Percentiles rank a stretch among this genome's conserved stretches.
Conservation (phyloP, 37 sponge, comb jelly and placozoan genomes). For the Halichondria panicea region DNA sequence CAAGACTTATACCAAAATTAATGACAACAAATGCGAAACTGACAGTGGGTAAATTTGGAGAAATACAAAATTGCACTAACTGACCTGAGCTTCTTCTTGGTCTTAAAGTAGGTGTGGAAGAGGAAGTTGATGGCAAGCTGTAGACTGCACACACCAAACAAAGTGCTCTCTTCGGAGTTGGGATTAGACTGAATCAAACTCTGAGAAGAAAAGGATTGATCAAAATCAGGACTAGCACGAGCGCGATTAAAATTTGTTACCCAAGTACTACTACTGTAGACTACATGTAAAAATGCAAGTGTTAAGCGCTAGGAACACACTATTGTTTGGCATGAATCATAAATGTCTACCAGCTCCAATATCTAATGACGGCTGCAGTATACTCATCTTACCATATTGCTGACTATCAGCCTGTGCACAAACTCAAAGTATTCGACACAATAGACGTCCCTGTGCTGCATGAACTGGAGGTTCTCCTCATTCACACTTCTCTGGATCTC, state of each 20-base stretch:
- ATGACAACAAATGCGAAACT: background rate
- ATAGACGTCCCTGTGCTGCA: conserved; percentile 85
- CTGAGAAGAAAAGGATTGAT: too few species aligned
- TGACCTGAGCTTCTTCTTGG: conserved; percentile 80
- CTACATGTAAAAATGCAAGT: too few species aligned
- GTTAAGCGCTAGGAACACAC: too few species aligned
- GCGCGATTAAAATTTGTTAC: too few species aligned
- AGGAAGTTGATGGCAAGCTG: conserved; percentile 81
- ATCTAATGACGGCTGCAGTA: too few species aligned
- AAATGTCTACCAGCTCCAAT: too few species aligned
- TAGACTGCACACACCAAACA: conserved; percentile 46
- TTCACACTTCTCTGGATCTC: conserved; percentile 68
- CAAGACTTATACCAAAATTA: background rate
- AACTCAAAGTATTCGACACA: conserved; percentile 83
- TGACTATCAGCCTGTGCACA: conserved; percentile 44
- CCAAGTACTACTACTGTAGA: too few species aligned
- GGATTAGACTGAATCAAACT: too few species aligned
- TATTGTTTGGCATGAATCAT: too few species aligned
- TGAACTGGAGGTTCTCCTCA: conserved; percentile 87
- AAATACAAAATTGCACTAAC: background rate
- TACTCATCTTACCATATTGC: conserved; percentile 68
- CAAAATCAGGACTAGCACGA: too few species aligned
- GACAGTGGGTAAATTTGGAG: background rate
- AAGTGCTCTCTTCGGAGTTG: background rate
- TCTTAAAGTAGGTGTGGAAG: conserved; percentile 81